These are phyloP conservation scores for Adelosebastes latens DNA, from an alignment of 2,797 vertebrate species.

Conservation along the genomic window DNA sequence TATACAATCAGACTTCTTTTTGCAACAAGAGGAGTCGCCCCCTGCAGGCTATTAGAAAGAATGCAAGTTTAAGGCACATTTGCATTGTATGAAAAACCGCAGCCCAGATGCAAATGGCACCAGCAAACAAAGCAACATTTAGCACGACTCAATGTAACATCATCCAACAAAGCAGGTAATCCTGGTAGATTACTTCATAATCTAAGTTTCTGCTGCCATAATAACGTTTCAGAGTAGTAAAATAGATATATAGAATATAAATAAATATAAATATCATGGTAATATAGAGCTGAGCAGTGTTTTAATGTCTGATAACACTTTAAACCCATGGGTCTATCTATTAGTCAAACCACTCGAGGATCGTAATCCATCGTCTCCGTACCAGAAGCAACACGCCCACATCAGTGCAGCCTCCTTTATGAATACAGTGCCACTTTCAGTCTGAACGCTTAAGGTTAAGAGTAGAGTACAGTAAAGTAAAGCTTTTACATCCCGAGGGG, in stretches of 20 bases:
- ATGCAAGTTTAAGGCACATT: no score
- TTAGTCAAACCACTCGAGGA: conserved; percentile 5
- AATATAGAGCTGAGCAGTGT: background rate
- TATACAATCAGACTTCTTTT: no score
- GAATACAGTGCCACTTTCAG: background rate
- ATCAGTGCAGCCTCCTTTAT: background rate
- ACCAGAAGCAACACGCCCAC: background rate
- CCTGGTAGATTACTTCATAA: background rate
- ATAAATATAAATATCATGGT: background rate
- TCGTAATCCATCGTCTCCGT: background rate
- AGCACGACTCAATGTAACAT: background rate
- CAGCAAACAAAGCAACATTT: background rate
- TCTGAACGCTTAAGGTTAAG: background rate
- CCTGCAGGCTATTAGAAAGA: no score
- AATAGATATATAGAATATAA: background rate
- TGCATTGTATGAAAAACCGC: background rate
- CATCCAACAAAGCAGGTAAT: background rate
- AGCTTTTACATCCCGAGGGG: background rate
- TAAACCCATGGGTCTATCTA: background rate
- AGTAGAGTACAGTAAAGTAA: background rate
- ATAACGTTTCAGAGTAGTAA: background rate
- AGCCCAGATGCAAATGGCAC: background rate
- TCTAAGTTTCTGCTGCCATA: background rate
- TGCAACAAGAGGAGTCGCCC: no score
- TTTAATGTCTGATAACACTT: background rate